Evolutionary conservation across 2,113 vertebrate genomes (phyloP).

Genomic region (Sylvilagus bachmani): DNA sequence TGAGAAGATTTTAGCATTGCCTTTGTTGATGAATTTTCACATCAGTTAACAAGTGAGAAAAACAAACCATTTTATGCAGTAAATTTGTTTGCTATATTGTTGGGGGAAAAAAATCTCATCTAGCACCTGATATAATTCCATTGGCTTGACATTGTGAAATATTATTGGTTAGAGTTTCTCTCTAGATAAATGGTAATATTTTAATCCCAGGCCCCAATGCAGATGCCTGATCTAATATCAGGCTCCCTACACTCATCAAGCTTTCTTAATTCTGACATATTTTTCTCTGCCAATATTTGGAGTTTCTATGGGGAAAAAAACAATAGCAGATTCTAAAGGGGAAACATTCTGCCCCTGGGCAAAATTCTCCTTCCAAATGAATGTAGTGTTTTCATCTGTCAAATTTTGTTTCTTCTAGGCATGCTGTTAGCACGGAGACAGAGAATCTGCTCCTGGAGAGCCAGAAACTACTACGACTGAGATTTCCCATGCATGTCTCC

Average conservation of each 20-base stretch:
- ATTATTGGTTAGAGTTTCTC: constrained; percentile 49
- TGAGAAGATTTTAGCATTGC: constrained; percentile 50
- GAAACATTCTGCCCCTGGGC: constrained; percentile 60
- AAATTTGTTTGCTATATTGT: constrained; percentile 62
- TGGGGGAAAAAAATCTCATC: constrained; percentile 28
- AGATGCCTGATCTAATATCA: not conserved
- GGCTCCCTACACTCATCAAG: not conserved
- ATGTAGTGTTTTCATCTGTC: constrained; percentile 24
- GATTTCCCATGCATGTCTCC: not conserved
- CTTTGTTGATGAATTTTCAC: constrained; percentile 61
- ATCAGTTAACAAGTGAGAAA: constrained; percentile 70
- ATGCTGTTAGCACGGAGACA: not conserved
- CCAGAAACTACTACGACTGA: not conserved
- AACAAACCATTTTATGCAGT: constrained; percentile 46
- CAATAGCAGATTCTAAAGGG: constrained; percentile 47
- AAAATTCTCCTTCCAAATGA: constrained; percentile 52
- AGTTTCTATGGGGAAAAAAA: constrained; percentile 15
- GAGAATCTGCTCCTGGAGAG: not conserved
- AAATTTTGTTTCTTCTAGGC: constrained; percentile 17
- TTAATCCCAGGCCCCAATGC: constrained; percentile 40
- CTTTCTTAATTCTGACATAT: constrained; percentile 58
- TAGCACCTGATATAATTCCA: constrained; percentile 41
- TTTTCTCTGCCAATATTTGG: constrained; percentile 67
- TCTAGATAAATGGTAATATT: constrained; percentile 58
- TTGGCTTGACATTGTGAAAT: constrained; percentile 52